Percentiles rank a stretch among this genome's conserved stretches.
phyloP scores from a whole-genome alignment of 2,888 invertebrate species.

The Sesia apiformis region DNA sequence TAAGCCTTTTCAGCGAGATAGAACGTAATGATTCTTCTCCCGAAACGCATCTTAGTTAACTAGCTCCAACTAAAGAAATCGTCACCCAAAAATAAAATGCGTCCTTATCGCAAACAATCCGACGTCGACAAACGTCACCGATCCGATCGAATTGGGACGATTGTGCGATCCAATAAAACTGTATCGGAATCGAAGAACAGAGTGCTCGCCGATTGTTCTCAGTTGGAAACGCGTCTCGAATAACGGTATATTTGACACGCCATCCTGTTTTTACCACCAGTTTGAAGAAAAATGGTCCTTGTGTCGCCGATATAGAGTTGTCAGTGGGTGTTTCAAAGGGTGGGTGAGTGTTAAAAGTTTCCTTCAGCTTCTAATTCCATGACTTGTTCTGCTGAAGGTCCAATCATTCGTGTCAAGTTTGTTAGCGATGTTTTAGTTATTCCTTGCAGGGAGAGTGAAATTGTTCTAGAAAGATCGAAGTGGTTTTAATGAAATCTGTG shows the following conservation, averaged over 20 bases:
- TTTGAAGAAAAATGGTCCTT: constrained; percentile 3
- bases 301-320: background rate
- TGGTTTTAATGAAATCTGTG: too few relatives aligned
- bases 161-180: constrained; percentile 10
- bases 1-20: too few relatives aligned
- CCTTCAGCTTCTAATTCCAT: background rate
- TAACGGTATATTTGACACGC: constrained; percentile 6
- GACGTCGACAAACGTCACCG: constrained; percentile 3
- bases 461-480: too few relatives aligned
- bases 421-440: background rate
- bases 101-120: constrained; percentile 14
- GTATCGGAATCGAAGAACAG: constrained; percentile 13
- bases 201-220: constrained; percentile 24
- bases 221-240: constrained; percentile 9
- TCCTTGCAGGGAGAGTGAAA: background rate
- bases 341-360: background rate
- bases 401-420: background rate
- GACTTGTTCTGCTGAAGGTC: background rate
- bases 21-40: too few relatives aligned
- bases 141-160: constrained; percentile 9
- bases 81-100: constrained; percentile 1
- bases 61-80: background rate
- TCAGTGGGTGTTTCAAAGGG: background rate
- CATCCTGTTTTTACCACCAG: constrained; percentile 4
- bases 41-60: too few relatives aligned